Evolutionary conservation across 2,888 invertebrate genomes (phyloP).

Genomic region (Leptinotarsa tumamoca): DNA sequence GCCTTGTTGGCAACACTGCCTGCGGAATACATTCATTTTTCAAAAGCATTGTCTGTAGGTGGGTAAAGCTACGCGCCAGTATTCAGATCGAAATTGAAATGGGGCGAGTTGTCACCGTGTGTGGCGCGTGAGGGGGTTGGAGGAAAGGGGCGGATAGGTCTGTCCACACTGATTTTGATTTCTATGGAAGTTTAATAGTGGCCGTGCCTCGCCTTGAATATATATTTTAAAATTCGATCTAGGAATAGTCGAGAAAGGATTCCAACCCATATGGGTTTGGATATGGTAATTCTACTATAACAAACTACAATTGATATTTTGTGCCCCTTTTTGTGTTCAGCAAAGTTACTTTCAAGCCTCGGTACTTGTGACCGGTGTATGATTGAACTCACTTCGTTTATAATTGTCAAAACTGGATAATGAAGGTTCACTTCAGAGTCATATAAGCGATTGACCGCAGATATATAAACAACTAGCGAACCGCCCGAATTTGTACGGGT

Average conservation of each 20-base stretch:
- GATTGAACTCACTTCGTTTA: no score
- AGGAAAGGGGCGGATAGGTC: conserved; percentile 19
- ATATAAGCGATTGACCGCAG: no score
- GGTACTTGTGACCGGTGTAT: no score
- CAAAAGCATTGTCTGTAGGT: conserved; percentile 23
- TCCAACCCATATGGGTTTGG: neutral
- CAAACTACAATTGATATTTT: neutral
- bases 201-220: conserved; percentile 20
- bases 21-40: no score
- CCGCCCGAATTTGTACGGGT: no score
- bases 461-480: no score
- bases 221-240: conserved; percentile 4
- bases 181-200: conserved; percentile 17
- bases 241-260: conserved; percentile 1
- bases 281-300: conserved; percentile 12
- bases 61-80: conserved; percentile 17
- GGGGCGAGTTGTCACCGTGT: conserved; percentile 38
- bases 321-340: neutral
- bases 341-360: no score
- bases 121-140: conserved; percentile 30
- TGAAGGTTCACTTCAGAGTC: no score
- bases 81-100: conserved; percentile 24
- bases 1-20: no score
- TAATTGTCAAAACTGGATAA: no score
- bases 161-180: conserved; percentile 21